Base-by-base conservation (phyloP, 2,888 invertebrate species). In the Chalcosyrphus nemorum region DNA sequence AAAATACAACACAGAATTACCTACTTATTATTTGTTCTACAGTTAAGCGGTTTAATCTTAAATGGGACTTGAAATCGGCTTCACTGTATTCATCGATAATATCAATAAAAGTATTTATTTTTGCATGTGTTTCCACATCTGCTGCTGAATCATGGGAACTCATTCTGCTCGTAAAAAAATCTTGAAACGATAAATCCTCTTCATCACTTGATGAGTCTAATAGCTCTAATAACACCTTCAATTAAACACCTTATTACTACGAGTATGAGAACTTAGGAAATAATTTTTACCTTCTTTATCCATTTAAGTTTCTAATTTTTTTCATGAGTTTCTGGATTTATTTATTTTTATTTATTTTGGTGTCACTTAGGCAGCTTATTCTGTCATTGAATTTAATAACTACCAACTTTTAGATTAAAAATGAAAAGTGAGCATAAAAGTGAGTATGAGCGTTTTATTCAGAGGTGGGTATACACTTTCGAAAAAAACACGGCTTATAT, bases 1-100 rank as follows among this genome's bases (percentile, higher is more conserved):
- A 32, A 2, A 32, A 32, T 32, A 2, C 11, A 4, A 9, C 43
- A 59, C 41, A 5, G 6, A 56, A 1, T 21, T 6, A 15, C 59
- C 38, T 59, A 61, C 59, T 27, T 2, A 29, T 61, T 11, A 61
- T n/a, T 43, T 41, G 2, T 27, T 61, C 59, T 9, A 43, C n/a
- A 43, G 43, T 61, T 15, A 17, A 43, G 27, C 43, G 59, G 2
- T 61, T 61, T 0, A 61, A 27, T 17, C 17, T 27, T 27, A 61
- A 43, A 1, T 27, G 9, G 0, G 17, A 27, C 6, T 43, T 61
- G 7, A 32, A 32, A 32, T 32, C 9, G 32, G 11, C 32, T 2
- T 32, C 32, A 32, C 32, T 32, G 11, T 32, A 32, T 11, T 32
- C 11, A 1, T 9, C 11, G 32, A 32, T 32, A 11, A 32, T 32